phyloP scores from a whole-genome alignment of 2,888 invertebrate genomes.

The Gastracanthus pulcherrimus region DNA sequence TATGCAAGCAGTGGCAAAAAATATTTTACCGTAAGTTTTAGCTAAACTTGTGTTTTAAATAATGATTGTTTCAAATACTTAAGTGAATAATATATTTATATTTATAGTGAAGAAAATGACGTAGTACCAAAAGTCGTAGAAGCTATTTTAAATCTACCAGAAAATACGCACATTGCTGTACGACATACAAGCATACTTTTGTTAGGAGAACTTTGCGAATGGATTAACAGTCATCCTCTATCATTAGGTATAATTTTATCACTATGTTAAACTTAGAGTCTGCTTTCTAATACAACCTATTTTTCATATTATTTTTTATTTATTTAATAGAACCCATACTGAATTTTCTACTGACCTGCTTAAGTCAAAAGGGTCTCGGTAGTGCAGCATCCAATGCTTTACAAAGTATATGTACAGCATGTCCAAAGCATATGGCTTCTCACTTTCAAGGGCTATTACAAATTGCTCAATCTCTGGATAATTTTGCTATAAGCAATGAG shows the following conservation, averaged over 20 bases:
- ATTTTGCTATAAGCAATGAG: constrained; percentile 85
- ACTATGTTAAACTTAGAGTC: neutral
- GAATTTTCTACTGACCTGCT: constrained; percentile 87
- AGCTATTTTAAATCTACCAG: constrained; percentile 91
- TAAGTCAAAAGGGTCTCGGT: constrained; percentile 86
- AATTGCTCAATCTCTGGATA: constrained; percentile 86
- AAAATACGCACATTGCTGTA: constrained; percentile 90
- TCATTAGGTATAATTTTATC: constrained; percentile 80
- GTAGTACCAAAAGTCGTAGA: constrained; percentile 96
- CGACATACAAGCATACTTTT: constrained; percentile 92
- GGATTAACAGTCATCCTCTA: constrained; percentile 93
- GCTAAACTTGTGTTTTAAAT: neutral
- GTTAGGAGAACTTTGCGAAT: constrained; percentile 95
- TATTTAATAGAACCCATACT: constrained; percentile 84
- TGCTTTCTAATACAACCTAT: constrained; percentile 1
- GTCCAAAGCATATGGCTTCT: constrained; percentile 87
- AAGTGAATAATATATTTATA: neutral
- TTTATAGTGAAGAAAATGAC: constrained; percentile 89
- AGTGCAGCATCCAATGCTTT: constrained; percentile 90
- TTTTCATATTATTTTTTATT: constrained; percentile 30
- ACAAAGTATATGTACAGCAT: constrained; percentile 91
- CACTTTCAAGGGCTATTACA: constrained; percentile 87
- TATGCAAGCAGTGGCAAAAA: constrained; percentile 97
- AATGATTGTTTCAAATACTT: constrained; percentile 7
- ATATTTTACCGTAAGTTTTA: constrained; percentile 91